These are phyloP conservation scores for Tokudaia muenninki DNA, from an alignment of 2,797 vertebrate genomes.

Conservation along the genomic window DNA sequence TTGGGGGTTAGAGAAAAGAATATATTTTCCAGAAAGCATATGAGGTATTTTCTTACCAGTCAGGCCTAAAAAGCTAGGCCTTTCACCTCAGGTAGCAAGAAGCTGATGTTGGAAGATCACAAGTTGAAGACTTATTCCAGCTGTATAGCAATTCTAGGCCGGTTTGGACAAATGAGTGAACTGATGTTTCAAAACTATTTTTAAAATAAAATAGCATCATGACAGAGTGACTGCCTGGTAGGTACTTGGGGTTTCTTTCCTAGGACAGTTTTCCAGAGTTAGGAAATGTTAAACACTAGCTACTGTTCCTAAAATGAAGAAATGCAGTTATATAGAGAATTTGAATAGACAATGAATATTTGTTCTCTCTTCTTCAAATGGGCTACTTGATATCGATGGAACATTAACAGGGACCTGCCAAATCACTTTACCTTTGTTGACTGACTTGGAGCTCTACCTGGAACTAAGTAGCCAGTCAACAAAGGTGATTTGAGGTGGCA, in stretches of 20 bases:
- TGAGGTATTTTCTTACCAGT: not conserved
- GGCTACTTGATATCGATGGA: not conserved
- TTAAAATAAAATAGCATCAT: not conserved
- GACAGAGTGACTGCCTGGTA: not conserved
- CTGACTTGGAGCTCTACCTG: not conserved
- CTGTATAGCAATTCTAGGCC: not conserved
- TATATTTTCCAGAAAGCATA: conserved; percentile 38
- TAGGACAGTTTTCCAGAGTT: not conserved
- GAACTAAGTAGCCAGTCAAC: not conserved
- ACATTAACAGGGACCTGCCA: not conserved
- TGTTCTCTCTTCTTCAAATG: not conserved
- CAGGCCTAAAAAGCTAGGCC: not conserved
- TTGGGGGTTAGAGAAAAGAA: not conserved
- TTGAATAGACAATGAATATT: not conserved
- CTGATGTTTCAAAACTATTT: not conserved
- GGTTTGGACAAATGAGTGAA: not conserved
- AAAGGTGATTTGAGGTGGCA: not conserved
- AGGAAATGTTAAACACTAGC: conserved; percentile 30
- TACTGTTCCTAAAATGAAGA: not conserved
- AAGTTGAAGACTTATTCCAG: not conserved
- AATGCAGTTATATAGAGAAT: not conserved
- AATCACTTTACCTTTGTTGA: not conserved
- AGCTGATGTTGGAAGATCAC: not conserved
- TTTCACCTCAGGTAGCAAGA: not conserved
- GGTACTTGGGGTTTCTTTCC: not conserved